Conservation (phyloP, 2,888 invertebrate species). For the Laothoe populi region DNA sequence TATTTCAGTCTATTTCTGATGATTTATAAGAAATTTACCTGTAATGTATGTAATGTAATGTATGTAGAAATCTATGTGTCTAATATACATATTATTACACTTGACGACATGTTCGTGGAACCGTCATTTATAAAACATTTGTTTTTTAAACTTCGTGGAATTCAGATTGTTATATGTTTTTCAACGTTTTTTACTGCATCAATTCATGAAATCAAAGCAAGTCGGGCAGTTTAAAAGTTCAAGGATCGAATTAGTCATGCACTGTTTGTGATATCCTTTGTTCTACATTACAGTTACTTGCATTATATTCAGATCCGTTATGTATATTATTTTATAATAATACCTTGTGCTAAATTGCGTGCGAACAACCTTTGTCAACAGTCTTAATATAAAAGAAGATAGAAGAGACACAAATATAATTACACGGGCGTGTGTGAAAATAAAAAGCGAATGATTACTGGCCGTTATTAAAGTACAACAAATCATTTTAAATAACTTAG, state of each 20-base stretch:
- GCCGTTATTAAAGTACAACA: neutral
- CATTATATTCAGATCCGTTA: conserved; percentile 23
- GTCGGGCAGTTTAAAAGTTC: conserved; percentile 44
- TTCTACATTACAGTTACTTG: conserved; percentile 33
- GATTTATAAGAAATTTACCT: neutral
- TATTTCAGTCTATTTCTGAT: neutral
- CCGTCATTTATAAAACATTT: neutral
- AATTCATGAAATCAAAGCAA: conserved; percentile 31
- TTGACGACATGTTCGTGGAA: neutral
- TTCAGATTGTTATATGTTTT: too few relatives aligned
- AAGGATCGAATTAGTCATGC: conserved; percentile 47
- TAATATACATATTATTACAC: too few relatives aligned
- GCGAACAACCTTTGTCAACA: neutral
- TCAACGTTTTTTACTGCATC: conserved; percentile 26
- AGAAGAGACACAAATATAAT: neutral
- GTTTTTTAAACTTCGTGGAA: neutral
- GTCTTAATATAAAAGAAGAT: neutral
- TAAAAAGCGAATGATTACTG: neutral
- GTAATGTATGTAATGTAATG: too few relatives aligned
- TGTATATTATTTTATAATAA: conserved; percentile 1
- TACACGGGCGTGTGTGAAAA: neutral
- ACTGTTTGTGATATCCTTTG: conserved; percentile 40
- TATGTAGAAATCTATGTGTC: too few relatives aligned
- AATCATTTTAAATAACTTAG: neutral
- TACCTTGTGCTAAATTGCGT: neutral